A percentile compares a stretch with the other conserved stretches of the same genome.
Evolutionary conservation across 2,797 vertebrate species (phyloP).

Genomic region (Agapornis canus): DNA sequence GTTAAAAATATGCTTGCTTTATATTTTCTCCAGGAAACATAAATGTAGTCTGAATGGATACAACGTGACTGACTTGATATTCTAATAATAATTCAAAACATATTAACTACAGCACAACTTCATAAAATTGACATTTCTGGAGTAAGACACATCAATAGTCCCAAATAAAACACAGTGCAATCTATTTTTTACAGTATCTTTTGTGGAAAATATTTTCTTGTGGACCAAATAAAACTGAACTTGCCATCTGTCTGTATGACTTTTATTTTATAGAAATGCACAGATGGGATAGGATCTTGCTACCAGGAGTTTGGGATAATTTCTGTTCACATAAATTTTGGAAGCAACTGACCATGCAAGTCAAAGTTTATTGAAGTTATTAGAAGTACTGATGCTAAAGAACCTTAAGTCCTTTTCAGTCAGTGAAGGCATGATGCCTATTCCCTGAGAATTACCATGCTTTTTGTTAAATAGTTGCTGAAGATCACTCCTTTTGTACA

Average conservation of each 20-base stretch:
- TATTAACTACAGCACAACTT: conserved; percentile 29
- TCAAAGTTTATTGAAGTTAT: background rate
- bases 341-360: background rate
- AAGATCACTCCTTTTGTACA: background rate
- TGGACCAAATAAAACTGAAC: conserved; percentile 73
- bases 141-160: background rate
- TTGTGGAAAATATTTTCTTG: conserved; percentile 72
- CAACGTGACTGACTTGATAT: background rate
- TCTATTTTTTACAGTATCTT: conserved; percentile 77
- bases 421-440: background rate
- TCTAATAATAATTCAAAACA: background rate
- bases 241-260: conserved; percentile 41
- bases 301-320: background rate
- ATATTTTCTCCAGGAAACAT: background rate
- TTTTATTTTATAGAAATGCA: conserved; percentile 43
- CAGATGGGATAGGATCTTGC: background rate
- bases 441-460: background rate
- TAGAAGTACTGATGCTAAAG: background rate
- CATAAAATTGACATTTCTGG: conserved; percentile 21
- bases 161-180: conserved; percentile 38
- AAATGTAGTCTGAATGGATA: background rate
- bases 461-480: background rate
- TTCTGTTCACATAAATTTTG: background rate
- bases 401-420: background rate
- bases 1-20: conserved; percentile 25